Conservation (phyloP, 2,113 vertebrate genomes). For the human (Homo sapiens) region DNA sequence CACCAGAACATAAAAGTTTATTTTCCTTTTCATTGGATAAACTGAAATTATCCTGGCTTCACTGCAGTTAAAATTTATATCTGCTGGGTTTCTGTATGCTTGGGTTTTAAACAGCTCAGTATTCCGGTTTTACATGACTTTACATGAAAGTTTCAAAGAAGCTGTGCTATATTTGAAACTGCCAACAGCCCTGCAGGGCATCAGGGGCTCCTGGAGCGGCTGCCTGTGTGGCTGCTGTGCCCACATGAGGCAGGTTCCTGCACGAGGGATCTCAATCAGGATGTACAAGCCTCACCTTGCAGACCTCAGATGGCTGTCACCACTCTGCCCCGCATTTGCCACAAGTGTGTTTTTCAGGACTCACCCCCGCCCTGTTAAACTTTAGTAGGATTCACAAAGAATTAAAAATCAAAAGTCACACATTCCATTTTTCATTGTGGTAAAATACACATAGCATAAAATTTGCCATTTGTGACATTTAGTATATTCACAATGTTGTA, state of each 20-base stretch:
- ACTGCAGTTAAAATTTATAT: slow-evolving; percentile 59
- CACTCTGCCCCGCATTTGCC: background rate
- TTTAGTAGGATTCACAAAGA: slow-evolving; percentile 33
- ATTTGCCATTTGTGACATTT: background rate
- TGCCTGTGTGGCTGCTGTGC: fast-evolving
- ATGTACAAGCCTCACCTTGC: background rate
- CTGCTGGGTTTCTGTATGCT: slow-evolving; percentile 37
- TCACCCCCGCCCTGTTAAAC: background rate
- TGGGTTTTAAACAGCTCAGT: slow-evolving; percentile 35
- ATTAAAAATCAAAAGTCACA: background rate
- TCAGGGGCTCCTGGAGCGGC: background rate
- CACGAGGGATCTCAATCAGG: background rate
- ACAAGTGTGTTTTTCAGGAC: background rate
- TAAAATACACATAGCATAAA: slow-evolving; percentile 7
- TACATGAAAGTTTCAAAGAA: slow-evolving; percentile 5
- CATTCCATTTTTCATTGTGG: background rate
- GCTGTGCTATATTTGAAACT: background rate
- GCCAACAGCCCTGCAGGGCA: too few relatives aligned
- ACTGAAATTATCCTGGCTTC: slow-evolving; percentile 54
- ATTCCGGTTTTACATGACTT: background rate
- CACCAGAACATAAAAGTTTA: slow-evolving; percentile 58
- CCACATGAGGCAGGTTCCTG: background rate
- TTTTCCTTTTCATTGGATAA: slow-evolving; percentile 65
- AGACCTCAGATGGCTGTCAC: background rate
- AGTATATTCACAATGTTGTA: background rate